phyloP scores from a whole-genome alignment of 1,140 invertebrate species.

The Calliopsis andreniformis region DNA sequence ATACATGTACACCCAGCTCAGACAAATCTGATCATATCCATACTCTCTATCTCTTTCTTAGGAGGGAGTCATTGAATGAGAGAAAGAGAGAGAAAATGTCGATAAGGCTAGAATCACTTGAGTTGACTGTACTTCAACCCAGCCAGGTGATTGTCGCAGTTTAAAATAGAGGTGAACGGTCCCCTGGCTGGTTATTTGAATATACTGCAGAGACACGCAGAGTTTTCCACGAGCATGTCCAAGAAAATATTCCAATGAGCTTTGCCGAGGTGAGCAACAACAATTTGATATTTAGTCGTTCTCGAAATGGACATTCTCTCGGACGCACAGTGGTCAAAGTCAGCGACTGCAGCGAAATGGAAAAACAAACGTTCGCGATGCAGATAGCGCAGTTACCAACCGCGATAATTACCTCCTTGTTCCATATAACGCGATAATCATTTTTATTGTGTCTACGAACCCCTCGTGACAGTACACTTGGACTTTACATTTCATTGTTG shows the following conservation, averaged over 20 bases:
- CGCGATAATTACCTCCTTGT: background rate
- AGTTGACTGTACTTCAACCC: background rate
- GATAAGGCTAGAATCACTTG: too few relatives aligned
- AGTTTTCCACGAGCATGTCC: background rate
- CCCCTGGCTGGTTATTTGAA: background rate
- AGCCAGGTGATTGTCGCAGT: conserved; percentile 3
- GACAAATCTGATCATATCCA: too few relatives aligned
- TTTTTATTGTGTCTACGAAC: background rate
- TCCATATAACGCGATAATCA: background rate
- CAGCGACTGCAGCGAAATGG: background rate
- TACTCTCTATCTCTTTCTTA: too few relatives aligned
- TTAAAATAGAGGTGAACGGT: conserved; percentile 35
- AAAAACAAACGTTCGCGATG: background rate
- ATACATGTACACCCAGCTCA: too few relatives aligned
- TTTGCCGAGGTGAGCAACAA: background rate
- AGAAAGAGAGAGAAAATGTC: too few relatives aligned
- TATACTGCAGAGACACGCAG: background rate
- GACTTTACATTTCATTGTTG: conserved; percentile 2
- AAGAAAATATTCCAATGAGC: background rate
- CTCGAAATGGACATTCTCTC: conserved; percentile 4
- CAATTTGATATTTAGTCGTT: background rate
- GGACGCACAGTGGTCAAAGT: too few relatives aligned
- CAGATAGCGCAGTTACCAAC: background rate
- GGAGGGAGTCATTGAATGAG: too few relatives aligned
- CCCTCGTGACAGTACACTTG: conserved; percentile 1